Conservation (phyloP, 2,888 invertebrate species). For the Plagodis dolabraria region DNA sequence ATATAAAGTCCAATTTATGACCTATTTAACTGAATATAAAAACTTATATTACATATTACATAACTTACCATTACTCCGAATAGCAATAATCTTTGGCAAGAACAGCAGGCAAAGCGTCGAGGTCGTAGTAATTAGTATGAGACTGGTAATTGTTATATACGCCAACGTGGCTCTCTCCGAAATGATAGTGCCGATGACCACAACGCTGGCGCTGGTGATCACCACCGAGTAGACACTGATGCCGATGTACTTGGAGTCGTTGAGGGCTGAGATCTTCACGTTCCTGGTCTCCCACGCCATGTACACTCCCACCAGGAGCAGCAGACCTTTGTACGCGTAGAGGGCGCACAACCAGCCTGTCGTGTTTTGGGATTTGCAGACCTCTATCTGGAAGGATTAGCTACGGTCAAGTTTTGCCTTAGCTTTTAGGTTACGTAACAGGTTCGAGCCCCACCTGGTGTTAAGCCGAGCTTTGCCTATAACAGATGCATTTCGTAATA, state of each 20-base stretch:
- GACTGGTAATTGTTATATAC: conserved; percentile 91
- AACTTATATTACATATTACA: too few species aligned
- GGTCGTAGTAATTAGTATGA: conserved; percentile 94
- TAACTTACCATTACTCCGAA: conserved; percentile 86
- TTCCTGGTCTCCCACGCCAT: conserved; percentile 98
- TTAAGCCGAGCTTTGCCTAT: too few species aligned
- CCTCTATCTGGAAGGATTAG: conserved; percentile 89
- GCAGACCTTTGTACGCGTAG: conserved; percentile 95
- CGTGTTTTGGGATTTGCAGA: conserved; percentile 94
- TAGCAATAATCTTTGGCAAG: conserved; percentile 92
- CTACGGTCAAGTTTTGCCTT: background rate
- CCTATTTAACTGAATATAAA: too few species aligned
- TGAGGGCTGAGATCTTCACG: conserved; percentile 95
- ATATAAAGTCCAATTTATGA: too few species aligned
- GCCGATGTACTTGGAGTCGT: conserved; percentile 97
- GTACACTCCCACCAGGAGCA: conserved; percentile 95
- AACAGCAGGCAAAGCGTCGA: conserved; percentile 94
- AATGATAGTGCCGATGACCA: conserved; percentile 94
- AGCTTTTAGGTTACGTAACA: too few species aligned
- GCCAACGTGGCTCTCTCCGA: conserved; percentile 92
- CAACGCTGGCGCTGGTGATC: conserved; percentile 93
- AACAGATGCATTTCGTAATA: too few species aligned
- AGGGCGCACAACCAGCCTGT: conserved; percentile 95
- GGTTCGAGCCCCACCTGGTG: too few species aligned
- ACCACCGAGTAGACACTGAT: conserved; percentile 97